These are phyloP conservation scores for Tipula unca DNA, from an alignment of 2,888 invertebrate species.

Conservation along the genomic window DNA sequence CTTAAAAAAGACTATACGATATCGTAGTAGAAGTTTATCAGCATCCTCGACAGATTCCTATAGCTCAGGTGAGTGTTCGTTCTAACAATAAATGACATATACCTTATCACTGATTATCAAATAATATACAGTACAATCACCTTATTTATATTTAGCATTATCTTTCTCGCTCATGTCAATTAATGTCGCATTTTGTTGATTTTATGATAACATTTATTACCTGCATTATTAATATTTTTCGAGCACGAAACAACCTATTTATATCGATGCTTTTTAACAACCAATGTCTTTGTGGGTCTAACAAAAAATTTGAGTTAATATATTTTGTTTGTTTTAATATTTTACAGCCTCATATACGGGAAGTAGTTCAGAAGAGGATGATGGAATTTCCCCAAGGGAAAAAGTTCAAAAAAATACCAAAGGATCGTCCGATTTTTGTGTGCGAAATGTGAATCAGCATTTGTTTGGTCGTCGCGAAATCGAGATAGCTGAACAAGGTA, in stretches of 20 bases:
- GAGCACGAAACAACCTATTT: neutral
- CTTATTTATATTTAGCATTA: neutral
- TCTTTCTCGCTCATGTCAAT: neutral
- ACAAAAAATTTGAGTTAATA: too few relatives aligned
- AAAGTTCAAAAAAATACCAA: slow-evolving; percentile 81
- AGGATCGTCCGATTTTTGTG: slow-evolving; percentile 85
- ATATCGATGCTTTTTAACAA: neutral
- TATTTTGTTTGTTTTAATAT: neutral
- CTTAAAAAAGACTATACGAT: slow-evolving; percentile 77
- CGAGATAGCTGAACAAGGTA: slow-evolving; percentile 92
- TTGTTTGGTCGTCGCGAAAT: slow-evolving; percentile 93
- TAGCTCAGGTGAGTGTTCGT: slow-evolving; percentile 65
- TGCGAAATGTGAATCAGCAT: slow-evolving; percentile 85
- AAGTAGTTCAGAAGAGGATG: slow-evolving; percentile 88
- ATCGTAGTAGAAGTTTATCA: slow-evolving; percentile 82
- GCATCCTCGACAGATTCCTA: slow-evolving; percentile 93
- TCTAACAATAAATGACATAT: neutral
- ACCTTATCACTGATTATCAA: neutral
- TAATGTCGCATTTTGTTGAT: neutral
- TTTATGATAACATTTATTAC: neutral
- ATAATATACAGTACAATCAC: neutral
- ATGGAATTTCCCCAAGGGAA: slow-evolving; percentile 87
- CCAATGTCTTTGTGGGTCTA: neutral
- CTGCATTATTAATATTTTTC: neutral
- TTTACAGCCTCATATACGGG: slow-evolving; percentile 52